phyloP scores from a whole-genome alignment of 2,888 invertebrate species.

The Poecilus cupreus region DNA sequence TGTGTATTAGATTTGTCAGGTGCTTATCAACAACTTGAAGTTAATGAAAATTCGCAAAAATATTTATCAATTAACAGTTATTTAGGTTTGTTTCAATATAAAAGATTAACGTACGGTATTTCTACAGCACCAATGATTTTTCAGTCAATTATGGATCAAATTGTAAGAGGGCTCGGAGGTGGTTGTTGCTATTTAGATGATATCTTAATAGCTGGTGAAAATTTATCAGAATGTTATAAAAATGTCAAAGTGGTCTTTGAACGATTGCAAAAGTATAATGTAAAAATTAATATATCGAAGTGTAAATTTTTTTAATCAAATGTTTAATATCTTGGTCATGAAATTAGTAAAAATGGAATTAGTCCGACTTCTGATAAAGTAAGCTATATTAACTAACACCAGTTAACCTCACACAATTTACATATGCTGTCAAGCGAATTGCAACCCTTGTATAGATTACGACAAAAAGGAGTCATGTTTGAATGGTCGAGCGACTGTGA shows the following conservation, averaged over 20 bases:
- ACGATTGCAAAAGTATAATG: neutral
- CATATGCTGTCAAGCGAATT: neutral
- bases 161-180: neutral
- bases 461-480: neutral
- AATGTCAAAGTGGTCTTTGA: neutral
- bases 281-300: neutral
- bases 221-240: neutral
- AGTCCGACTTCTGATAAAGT: neutral
- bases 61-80: no score
- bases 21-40: no score
- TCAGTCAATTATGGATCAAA: neutral
- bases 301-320: neutral
- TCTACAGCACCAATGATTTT: neutral
- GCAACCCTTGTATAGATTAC: neutral
- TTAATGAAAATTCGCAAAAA: neutral
- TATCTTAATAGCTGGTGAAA: neutral
- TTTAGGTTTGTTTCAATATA: no score
- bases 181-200: neutral
- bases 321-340: neutral
- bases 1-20: no score
- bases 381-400: neutral
- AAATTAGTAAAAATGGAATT: neutral
- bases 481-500: neutral
- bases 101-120: neutral
- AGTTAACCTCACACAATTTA: neutral